These are phyloP conservation scores for Lasioglossum malachurum DNA, from an alignment of 2,888 invertebrate species.

Conservation along the genomic window DNA sequence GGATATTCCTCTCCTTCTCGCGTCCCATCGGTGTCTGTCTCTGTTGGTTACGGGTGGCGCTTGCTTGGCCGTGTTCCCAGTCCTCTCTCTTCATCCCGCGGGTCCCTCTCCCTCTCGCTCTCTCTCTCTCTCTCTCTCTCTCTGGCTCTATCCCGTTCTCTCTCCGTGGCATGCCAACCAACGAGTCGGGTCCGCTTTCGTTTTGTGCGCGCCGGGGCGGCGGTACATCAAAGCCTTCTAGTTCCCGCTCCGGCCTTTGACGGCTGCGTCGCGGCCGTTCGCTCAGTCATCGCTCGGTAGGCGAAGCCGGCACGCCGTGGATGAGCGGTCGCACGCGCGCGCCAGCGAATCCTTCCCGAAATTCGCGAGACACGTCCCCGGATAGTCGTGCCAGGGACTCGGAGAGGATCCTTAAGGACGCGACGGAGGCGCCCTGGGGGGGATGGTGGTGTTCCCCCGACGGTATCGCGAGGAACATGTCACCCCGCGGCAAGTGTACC, in stretches of 20 bases:
- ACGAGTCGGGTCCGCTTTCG: conserved; percentile 82
- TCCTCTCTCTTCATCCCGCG: conserved; percentile 39
- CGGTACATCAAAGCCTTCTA: conserved; percentile 84
- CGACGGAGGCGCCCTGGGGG: neutral
- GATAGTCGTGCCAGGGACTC: neutral
- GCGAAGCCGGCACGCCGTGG: conserved; percentile 80
- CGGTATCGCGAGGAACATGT: conserved; percentile 51
- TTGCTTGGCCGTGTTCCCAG: conserved; percentile 61
- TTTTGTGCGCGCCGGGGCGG: conserved; percentile 84
- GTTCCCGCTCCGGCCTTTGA: conserved; percentile 84
- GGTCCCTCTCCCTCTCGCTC: conserved; percentile 64
- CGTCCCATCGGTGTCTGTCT: conserved; percentile 24
- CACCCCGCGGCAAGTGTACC: conserved; percentile 69
- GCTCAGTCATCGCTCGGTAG: conserved; percentile 84
- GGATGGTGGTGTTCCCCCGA: neutral
- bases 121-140: conserved; percentile 53
- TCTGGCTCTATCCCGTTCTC: conserved; percentile 63
- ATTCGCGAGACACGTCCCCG: neutral
- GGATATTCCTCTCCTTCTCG: conserved; percentile 6
- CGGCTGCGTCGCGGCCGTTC: conserved; percentile 83
- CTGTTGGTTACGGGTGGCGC: conserved; percentile 39
- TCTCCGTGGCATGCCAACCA: conserved; percentile 80
- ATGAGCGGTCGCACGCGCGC: conserved; percentile 71
- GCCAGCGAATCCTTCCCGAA: conserved; percentile 60
- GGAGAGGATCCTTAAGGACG: neutral